Conservation (phyloP, 2,113 vertebrate genomes). For the Indicator indicator region DNA sequence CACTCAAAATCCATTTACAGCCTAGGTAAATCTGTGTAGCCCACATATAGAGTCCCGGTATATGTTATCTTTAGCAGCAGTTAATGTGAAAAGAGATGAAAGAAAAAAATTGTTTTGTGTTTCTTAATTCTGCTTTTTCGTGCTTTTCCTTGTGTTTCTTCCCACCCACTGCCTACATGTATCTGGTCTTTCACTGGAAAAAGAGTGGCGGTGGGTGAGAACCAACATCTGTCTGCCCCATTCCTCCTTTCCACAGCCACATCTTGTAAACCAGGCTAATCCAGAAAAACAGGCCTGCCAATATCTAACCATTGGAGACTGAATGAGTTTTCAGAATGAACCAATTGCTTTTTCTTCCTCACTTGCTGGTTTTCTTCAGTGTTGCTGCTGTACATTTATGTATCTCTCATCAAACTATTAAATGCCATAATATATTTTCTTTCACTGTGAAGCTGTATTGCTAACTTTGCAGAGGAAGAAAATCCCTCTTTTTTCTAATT, state of each 20-base stretch:
- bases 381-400: not conserved
- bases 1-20: not conserved
- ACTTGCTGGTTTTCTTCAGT: not conserved
- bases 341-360: not conserved
- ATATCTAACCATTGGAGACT: not conserved
- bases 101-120: not conserved
- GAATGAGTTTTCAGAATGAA: not conserved
- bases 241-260: not conserved
- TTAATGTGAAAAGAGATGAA: not conserved
- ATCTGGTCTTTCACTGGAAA: not conserved
- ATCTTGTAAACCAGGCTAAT: not conserved
- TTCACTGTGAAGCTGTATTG: not conserved
- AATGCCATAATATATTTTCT: not conserved
- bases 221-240: not conserved
- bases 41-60: not conserved
- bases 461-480: not conserved
- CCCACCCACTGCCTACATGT: not conserved
- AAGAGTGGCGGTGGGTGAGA: rapidly evolving
- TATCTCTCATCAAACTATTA: not conserved
- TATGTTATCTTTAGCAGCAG: not conserved
- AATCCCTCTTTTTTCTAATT: conserved; percentile 24
- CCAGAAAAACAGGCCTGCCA: not conserved
- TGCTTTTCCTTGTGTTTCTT: not conserved
- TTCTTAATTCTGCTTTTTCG: not conserved
- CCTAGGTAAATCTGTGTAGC: not conserved